Percentiles rank a stretch among this genome's conserved stretches.
Evolutionary conservation across 2,888 invertebrate genomes (phyloP).

Genomic region (Pammene fasciana): DNA sequence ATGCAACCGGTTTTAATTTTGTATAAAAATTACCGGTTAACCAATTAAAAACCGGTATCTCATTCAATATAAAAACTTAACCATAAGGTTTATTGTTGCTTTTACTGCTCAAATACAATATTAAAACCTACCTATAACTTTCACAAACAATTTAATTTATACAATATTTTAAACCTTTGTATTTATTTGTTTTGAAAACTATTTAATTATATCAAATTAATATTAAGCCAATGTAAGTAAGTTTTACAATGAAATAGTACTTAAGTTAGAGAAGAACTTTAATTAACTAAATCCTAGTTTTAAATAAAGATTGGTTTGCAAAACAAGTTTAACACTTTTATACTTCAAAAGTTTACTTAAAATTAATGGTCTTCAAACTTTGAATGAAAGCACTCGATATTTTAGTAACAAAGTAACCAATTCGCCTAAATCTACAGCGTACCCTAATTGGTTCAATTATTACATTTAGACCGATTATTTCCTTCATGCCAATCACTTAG

Average conservation of each 20-base stretch:
- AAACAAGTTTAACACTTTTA: neutral
- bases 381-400: constrained; percentile 45
- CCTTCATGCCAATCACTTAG: constrained; percentile 44
- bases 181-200: no score
- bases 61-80: no score
- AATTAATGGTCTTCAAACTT: constrained; percentile 25
- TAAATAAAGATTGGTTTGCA: neutral
- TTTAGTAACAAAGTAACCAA: constrained; percentile 54
- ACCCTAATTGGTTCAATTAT: constrained; percentile 52
- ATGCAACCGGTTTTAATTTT: no score
- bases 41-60: no score
- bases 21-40: no score
- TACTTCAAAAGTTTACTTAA: neutral
- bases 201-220: no score
- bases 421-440: constrained; percentile 51
- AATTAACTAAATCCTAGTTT: neutral
- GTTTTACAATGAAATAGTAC: neutral
- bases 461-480: constrained; percentile 56
- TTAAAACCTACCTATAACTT: no score
- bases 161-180: no score
- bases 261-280: neutral
- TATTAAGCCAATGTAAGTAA: no score
- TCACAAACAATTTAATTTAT: no score
- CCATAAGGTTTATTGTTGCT: no score
- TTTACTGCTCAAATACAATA: no score